phyloP scores from a whole-genome alignment of 2,797 vertebrate genomes.

The Halcyon smyrnensis region DNA sequence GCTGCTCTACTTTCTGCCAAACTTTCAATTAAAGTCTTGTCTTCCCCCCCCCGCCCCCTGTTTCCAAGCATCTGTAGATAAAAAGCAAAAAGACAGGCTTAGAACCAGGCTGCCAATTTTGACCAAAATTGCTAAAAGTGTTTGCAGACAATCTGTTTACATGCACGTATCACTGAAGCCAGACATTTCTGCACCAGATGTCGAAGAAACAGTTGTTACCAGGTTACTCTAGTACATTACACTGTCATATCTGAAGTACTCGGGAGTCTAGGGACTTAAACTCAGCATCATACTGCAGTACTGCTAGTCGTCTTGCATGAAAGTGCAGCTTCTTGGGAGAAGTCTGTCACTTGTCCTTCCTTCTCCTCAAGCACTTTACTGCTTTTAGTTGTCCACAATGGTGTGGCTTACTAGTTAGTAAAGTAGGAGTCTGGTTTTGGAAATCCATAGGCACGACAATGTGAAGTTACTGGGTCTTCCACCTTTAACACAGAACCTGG shows the following conservation, averaged over 20 bases:
- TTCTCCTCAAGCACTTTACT: neutral
- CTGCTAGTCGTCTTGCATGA: neutral
- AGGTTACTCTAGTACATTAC: neutral
- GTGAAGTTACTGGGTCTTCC: neutral
- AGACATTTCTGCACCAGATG: neutral
- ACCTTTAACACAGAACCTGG: neutral
- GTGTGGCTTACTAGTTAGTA: neutral
- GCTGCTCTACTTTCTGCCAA: neutral
- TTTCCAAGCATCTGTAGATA: neutral
- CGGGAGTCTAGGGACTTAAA: accelerated
- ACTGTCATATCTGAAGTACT: accelerated
- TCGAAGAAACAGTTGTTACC: neutral
- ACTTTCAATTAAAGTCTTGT: neutral
- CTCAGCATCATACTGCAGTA: neutral
- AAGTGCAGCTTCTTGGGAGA: neutral
- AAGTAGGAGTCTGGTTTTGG: neutral
- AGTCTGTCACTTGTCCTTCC: neutral
- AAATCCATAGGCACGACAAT: neutral
- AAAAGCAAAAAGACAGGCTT: neutral
- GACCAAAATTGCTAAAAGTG: neutral
- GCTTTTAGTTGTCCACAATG: neutral
- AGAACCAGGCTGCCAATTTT: neutral
- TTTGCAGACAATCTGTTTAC: neutral
- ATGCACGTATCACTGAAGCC: neutral
- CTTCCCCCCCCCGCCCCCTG: too few species aligned